Evolutionary conservation across 2,113 vertebrate genomes (phyloP).

Genomic region (Catharus fuscescens): DNA sequence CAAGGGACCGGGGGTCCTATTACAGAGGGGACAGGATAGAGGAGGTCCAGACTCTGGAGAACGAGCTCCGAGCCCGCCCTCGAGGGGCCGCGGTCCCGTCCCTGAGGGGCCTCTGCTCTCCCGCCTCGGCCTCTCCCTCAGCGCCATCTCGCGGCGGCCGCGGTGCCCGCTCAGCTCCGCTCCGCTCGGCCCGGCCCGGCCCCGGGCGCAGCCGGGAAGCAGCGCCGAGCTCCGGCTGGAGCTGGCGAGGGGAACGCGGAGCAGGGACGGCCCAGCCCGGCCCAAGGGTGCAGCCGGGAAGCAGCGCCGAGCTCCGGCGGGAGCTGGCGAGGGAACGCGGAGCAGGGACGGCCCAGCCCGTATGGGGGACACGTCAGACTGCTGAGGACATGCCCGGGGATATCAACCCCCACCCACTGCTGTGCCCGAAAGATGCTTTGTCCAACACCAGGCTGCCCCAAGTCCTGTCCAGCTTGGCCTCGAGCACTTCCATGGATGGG

Average conservation of each 20-base stretch:
- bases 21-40: neutral
- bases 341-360: accelerated
- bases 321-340: neutral
- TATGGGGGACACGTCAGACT: neutral
- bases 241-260: neutral
- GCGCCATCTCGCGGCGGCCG: constrained; percentile 18
- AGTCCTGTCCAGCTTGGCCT: neutral
- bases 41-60: accelerated
- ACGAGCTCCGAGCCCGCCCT: neutral
- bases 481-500: neutral
- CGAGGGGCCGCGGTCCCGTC: too few relatives aligned
- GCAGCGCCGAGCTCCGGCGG: neutral
- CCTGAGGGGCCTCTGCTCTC: neutral
- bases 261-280: too few relatives aligned
- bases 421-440: neutral
- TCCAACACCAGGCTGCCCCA: neutral
- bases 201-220: neutral
- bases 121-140: neutral
- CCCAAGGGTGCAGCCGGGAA: neutral
- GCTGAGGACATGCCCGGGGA: neutral
- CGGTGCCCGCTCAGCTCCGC: neutral
- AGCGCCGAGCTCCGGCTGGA: neutral
- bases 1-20: neutral
- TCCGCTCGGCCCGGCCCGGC: neutral
- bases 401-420: accelerated